These are phyloP conservation scores for Pitta sordida DNA, from an alignment of 2,113 vertebrate species.

Conservation along the genomic window DNA sequence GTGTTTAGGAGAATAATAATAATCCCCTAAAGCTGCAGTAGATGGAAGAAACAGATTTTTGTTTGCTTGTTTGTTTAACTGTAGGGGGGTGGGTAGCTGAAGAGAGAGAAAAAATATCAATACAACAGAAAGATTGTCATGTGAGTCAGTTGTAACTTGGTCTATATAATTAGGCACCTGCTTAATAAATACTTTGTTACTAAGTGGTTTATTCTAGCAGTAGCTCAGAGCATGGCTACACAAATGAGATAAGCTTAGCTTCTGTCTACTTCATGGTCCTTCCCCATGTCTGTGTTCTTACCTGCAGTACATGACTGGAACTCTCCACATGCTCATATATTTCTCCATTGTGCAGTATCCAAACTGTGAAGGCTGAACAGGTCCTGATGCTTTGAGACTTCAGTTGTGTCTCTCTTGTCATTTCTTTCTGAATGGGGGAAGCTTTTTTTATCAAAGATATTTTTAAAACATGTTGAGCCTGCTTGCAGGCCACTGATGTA, in stretches of 20 bases:
- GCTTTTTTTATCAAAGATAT: background rate
- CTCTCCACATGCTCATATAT: accelerated
- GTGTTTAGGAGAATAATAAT: background rate
- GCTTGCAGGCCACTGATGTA: background rate
- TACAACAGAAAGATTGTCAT: background rate
- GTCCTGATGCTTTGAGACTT: background rate
- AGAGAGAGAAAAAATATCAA: background rate
- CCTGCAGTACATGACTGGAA: background rate
- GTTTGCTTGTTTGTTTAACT: background rate
- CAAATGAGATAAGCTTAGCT: background rate
- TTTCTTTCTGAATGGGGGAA: background rate
- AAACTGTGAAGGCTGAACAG: background rate
- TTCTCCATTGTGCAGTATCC: background rate
- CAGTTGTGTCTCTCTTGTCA: background rate
- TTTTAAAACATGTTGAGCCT: background rate
- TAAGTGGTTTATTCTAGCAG: background rate
- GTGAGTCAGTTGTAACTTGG: background rate
- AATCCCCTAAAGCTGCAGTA: background rate
- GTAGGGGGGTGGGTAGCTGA: background rate
- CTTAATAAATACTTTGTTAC: conserved; percentile 9
- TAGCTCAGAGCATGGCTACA: background rate
- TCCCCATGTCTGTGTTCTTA: accelerated
- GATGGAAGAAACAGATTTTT: background rate
- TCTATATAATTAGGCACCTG: background rate
- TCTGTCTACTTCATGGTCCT: background rate